Percentiles rank a stretch among this genome's conserved stretches.
Conservation (phyloP, 1,140 invertebrate species). For the Drosophila insularis region DNA sequence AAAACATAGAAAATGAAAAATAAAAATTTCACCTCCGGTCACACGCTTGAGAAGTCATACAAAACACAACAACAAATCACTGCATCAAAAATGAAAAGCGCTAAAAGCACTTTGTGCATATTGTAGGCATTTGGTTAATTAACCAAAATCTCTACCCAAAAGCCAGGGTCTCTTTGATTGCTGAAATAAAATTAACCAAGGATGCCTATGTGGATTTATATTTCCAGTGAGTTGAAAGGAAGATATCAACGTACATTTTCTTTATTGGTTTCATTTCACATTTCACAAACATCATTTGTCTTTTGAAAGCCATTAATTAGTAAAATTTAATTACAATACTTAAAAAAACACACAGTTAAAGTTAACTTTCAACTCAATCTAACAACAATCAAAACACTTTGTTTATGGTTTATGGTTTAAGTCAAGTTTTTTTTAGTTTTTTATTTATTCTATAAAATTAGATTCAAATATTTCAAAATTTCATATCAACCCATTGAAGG, state of each 20-base stretch:
- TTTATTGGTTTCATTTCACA: background rate
- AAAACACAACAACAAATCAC: background rate
- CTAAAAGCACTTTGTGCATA: slow-evolving; percentile 36
- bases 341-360: too few species aligned
- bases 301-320: too few species aligned
- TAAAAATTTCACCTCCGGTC: slow-evolving; percentile 76
- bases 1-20: slow-evolving; percentile 57
- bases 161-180: background rate
- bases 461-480: too few species aligned
- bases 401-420: too few species aligned
- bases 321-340: too few species aligned
- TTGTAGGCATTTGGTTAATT: slow-evolving; percentile 46
- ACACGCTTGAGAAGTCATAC: slow-evolving; percentile 72
- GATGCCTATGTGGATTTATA: slow-evolving; percentile 24
- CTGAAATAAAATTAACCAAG: slow-evolving; percentile 31
- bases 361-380: too few species aligned
- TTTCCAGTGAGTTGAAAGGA: background rate
- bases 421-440: too few species aligned
- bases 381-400: too few species aligned
- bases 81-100: slow-evolving; percentile 37
- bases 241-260: background rate
- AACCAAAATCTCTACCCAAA: slow-evolving; percentile 42
- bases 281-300: too few species aligned
- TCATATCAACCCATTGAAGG: too few species aligned
- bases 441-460: too few species aligned